Evolutionary conservation across 1,140 invertebrate species (phyloP), one percentile per base, ranked within the genome.

Genomic region (Gryon sp.): DNA sequence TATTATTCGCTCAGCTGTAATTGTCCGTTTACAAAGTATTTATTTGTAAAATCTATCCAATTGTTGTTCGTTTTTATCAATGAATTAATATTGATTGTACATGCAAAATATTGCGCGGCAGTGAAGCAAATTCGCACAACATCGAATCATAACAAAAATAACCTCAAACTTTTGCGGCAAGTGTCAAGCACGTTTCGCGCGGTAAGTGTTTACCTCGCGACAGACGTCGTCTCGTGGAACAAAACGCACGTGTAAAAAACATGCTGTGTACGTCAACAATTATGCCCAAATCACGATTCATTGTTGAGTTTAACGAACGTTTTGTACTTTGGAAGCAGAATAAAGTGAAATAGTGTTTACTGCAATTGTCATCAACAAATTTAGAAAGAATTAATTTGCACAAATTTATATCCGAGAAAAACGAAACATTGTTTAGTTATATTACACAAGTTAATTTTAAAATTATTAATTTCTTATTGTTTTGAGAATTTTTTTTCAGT

Each of bases 291-390:
- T 28, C 65, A 19, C 70, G 62, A 62, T 70, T 79, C 20, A 36
- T 76, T 18, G 24, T 76, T 32, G 55, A 80, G 36, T 83, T 83
- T 62, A 82, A 70, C 34, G 73, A 84, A 84, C 82, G 65, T 80
- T 82, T 79, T 75, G 59, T 68, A 73, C 75, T 83, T 74, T 83
- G 85, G 84, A 86, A 84, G 76, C 79, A 80, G 57, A 79, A 85
- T 81, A 84, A 78, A 86, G 80, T 87, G 81, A 86, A 86, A 88
- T 86, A 87, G 84, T 87, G 80, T 76, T 73, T 80, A 62, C 32
- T 78, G 34, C 69, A 78, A 69, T 48, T 28, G n/a, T 60, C n/a
- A n/a, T n/a, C n/a, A n/a, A n/a, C n/a, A n/a, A n/a, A n/a, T n/a
- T n/a, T n/a, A n/a, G n/a, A n/a, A n/a, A n/a, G n/a, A n/a, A n/a